Base-by-base conservation (phyloP, 2,113 vertebrate genomes). In the Rhea pennata region DNA sequence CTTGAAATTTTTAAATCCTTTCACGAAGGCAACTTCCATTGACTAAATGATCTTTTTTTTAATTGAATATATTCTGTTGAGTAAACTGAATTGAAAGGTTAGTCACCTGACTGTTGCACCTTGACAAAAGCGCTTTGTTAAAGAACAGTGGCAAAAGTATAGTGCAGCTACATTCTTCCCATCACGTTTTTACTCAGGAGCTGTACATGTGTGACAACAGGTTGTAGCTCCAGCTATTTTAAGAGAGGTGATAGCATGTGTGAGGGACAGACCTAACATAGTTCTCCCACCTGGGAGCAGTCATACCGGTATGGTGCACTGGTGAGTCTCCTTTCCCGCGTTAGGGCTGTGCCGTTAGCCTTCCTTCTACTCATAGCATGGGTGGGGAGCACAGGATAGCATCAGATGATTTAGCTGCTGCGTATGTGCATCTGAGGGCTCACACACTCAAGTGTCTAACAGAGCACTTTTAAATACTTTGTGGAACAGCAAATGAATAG, bases 241-340 rank as follows among this genome's bases (percentile, higher is more conserved):
- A 31, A 74, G 62, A 74, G 67, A 72, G 15, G 46, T 27, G 48
- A 33, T 26, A 65, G 58, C n/a, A n/a, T 42, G 88, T 71, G 31
- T 72, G 40, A 65, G 53, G n/a, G 42, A 10, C 46, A 75, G n/a
- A n/a, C 23, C 53, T 93, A 4, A 62, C 76, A 53, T 73, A 65
- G 87, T 89, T 80, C 48, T 96, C 77, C 92, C 22, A 46, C 44
- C 27, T 0, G 0, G 84, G 59, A 89, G 12, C 44, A 72, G 36
- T 59, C 58, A 48, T 89, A 50, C 39, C 50, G 66, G 53, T 12
- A 1, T 44, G 73, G 69, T 31, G 70, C 73, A 46, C 40, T 51
- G 62, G 84, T 62, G 77, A 87, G 53, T 75, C 94, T 89, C 88
- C 80, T 90, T 84, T 85, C 58, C 71, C 27, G 75, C 29, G 39